Conservation (phyloP, 2,888 invertebrate species). For the Caenorhabditis sp. region DNA sequence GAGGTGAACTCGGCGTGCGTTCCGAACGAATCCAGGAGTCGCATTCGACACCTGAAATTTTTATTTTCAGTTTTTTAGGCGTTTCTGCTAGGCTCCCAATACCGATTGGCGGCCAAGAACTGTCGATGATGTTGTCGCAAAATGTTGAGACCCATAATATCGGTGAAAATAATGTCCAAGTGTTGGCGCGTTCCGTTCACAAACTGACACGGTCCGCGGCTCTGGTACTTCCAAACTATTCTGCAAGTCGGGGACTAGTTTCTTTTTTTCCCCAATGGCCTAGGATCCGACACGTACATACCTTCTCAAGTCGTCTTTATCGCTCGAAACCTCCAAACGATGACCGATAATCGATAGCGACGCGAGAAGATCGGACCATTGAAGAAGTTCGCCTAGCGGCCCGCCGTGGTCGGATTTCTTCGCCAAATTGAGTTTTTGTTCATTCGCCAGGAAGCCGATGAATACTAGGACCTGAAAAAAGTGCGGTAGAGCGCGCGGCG, state of each 20-base stretch:
- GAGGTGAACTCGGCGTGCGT: slow-evolving; percentile 81
- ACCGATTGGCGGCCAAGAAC: slow-evolving; percentile 79
- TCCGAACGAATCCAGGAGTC: slow-evolving; percentile 81
- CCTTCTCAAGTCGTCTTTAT: slow-evolving; percentile 73
- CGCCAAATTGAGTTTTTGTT: slow-evolving; percentile 80
- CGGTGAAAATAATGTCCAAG: slow-evolving; percentile 80
- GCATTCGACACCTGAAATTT: slow-evolving; percentile 80
- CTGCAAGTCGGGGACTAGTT: no score
- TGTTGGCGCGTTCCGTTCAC: slow-evolving; percentile 30
- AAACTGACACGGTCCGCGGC: slow-evolving; percentile 35
- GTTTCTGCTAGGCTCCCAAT: no score
- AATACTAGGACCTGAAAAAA: slow-evolving; percentile 79
- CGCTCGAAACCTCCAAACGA: slow-evolving; percentile 80
- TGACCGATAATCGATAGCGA: slow-evolving; percentile 81
- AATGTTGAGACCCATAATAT: slow-evolving; percentile 81
- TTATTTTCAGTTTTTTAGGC: no score
- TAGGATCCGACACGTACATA: slow-evolving; percentile 7
- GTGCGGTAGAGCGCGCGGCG: background rate
- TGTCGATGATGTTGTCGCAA: slow-evolving; percentile 76
- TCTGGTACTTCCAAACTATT: slow-evolving; percentile 4
- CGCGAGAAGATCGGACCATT: slow-evolving; percentile 81
- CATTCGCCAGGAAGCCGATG: slow-evolving; percentile 80
- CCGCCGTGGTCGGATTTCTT: slow-evolving; percentile 80
- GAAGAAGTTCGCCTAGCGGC: slow-evolving; percentile 81
- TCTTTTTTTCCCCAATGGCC: background rate